Conservation (phyloP, 2,888 invertebrate genomes). For the Bembecia ichneumoniformis region DNA sequence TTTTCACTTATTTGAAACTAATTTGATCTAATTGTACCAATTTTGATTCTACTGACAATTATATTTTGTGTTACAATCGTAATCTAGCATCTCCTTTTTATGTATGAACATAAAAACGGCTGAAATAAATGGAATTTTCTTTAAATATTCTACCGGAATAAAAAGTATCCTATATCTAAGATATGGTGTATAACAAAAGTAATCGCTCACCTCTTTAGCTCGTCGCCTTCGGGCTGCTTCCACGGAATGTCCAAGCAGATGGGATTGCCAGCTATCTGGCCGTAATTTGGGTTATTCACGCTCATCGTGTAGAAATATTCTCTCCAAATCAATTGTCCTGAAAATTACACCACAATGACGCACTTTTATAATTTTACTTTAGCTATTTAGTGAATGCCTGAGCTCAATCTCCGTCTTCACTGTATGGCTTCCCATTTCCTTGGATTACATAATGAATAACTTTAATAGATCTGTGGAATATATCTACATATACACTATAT, state of each 20-base stretch:
- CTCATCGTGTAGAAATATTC: slow-evolving; percentile 87
- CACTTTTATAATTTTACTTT: no score
- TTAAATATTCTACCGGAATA: no score
- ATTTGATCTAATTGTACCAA: no score
- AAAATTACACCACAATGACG: slow-evolving; percentile 18
- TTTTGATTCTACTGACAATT: no score
- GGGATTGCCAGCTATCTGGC: slow-evolving; percentile 77
- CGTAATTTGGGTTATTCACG: slow-evolving; percentile 78
- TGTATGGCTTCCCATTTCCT: not conserved
- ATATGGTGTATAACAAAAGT: not conserved
- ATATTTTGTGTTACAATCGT: no score
- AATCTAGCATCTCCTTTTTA: no score
- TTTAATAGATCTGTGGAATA: not conserved
- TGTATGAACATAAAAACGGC: no score
- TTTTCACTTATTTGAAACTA: no score
- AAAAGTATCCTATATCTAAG: not conserved
- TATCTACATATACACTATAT: no score
- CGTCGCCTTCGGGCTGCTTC: slow-evolving; percentile 66
- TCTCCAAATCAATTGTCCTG: slow-evolving; percentile 81
- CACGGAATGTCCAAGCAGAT: slow-evolving; percentile 82
- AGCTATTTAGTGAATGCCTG: no score
- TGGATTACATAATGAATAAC: not conserved
- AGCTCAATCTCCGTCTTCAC: no score
- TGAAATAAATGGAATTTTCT: no score
- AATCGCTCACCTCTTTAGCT: slow-evolving; percentile 52